Conservation (phyloP, 2,797 vertebrate genomes). For the Hyperoplus lanceolatus region DNA sequence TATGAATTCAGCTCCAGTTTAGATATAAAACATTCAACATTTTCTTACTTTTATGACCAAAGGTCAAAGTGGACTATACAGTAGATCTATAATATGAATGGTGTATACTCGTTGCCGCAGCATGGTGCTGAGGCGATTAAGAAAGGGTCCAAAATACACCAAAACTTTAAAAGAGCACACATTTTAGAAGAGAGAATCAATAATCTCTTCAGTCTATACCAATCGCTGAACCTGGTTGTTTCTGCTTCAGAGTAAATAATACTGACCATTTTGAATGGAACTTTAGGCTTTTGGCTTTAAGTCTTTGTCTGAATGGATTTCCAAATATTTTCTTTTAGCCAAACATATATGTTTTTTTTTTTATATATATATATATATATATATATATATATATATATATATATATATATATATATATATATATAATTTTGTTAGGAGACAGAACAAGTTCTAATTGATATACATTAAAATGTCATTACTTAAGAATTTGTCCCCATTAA, state of each 20-base stretch:
- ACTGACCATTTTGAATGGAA: constrained; percentile 17
- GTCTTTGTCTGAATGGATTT: constrained; percentile 9
- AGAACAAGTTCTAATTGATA: constrained; percentile 19
- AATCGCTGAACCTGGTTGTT: neutral
- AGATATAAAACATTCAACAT: neutral
- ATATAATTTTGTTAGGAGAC: constrained; percentile 1
- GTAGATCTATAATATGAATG: neutral
- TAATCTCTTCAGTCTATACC: neutral
- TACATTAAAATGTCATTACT: constrained; percentile 32
- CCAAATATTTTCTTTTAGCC: neutral
- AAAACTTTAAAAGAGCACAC: neutral
- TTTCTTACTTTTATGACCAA: neutral
- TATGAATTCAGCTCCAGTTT: constrained; percentile 16
- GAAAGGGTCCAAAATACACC: neutral
- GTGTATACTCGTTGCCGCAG: too few species aligned
- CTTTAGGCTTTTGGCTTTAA: neutral
- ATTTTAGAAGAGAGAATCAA: constrained; percentile 4
- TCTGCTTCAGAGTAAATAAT: constrained; percentile 1
- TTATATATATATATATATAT: too few species aligned
- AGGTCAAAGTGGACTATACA: neutral
- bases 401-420: too few species aligned
- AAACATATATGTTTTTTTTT: too few species aligned
- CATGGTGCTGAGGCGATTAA: neutral
- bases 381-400: too few species aligned
- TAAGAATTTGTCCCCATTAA: constrained; percentile 54